These are phyloP conservation scores for Mercenaria mercenaria DNA, from an alignment of 1,140 invertebrate species.

Conservation along the genomic window DNA sequence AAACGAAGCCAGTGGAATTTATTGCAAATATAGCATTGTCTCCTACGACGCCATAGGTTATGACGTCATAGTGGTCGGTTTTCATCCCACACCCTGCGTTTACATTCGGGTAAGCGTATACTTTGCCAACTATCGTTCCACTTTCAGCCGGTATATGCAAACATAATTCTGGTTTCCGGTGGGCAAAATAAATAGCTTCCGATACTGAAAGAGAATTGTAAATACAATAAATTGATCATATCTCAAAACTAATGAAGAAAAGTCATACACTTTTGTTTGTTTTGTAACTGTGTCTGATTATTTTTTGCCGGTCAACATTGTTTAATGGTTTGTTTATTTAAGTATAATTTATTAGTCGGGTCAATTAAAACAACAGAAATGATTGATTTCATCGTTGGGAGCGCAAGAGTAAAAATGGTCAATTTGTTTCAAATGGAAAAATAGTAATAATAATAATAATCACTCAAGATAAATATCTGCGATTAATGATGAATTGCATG, in stretches of 20 bases:
- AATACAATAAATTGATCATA: constrained; percentile 20
- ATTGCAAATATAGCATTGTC: background rate
- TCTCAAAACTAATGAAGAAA: constrained; percentile 14
- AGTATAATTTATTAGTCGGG: background rate
- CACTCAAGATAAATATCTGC: background rate
- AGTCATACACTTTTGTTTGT: constrained; percentile 28
- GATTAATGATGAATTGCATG: background rate
- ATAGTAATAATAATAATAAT: background rate
- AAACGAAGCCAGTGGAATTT: background rate
- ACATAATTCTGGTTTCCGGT: constrained; percentile 34
- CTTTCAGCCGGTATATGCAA: constrained; percentile 4
- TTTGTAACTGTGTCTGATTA: background rate
- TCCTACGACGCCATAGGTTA: background rate
- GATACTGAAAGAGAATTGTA: constrained; percentile 29
- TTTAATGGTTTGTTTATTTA: background rate
- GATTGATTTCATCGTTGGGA: background rate
- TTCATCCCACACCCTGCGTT: background rate
- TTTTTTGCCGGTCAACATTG: background rate
- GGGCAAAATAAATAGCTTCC: constrained; percentile 53
- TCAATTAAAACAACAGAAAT: background rate
- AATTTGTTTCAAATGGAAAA: background rate
- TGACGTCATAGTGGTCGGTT: background rate
- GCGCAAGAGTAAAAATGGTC: background rate
- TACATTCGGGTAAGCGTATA: constrained; percentile 30
- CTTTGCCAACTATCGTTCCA: constrained; percentile 7